These are phyloP conservation scores for Paralichthys olivaceus DNA, from an alignment of 2,113 vertebrate species.

Conservation along the genomic window DNA sequence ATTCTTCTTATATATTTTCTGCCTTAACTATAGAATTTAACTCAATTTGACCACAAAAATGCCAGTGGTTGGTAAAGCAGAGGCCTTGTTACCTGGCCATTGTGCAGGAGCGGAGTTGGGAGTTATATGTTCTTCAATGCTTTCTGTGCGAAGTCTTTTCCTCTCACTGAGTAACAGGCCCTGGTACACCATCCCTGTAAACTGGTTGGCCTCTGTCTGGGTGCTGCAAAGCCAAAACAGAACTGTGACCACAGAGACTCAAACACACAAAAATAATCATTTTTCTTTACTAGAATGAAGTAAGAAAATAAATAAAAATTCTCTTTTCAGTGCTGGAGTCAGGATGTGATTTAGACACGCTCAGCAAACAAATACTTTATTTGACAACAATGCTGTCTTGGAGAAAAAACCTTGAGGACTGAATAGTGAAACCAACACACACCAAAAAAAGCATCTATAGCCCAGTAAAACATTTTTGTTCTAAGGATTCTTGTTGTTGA, in stretches of 20 bases:
- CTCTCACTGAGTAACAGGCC: constrained; percentile 94
- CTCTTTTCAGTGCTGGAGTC: neutral
- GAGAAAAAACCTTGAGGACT: neutral
- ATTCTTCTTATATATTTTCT: neutral
- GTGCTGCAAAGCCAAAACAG: constrained; percentile 77
- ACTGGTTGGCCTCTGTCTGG: constrained; percentile 93
- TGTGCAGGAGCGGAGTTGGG: constrained; percentile 94
- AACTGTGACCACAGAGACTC: neutral
- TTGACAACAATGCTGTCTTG: neutral
- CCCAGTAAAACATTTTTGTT: neutral
- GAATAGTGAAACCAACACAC: neutral
- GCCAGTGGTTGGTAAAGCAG: neutral
- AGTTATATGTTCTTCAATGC: constrained; percentile 95
- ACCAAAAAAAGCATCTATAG: neutral
- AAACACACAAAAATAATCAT: neutral
- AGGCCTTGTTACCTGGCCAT: constrained; percentile 89
- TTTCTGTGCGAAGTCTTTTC: constrained; percentile 94
- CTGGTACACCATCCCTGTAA: constrained; percentile 98
- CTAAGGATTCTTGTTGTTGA: neutral
- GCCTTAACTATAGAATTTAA: neutral
- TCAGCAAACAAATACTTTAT: neutral
- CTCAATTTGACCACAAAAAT: neutral
- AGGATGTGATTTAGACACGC: neutral
- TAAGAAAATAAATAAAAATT: neutral
- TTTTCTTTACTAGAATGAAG: constrained; percentile 3